These are phyloP conservation scores for Rhegmatorhina hoffmannsi DNA, from an alignment of 2,113 vertebrate genomes.

Conservation along the genomic window DNA sequence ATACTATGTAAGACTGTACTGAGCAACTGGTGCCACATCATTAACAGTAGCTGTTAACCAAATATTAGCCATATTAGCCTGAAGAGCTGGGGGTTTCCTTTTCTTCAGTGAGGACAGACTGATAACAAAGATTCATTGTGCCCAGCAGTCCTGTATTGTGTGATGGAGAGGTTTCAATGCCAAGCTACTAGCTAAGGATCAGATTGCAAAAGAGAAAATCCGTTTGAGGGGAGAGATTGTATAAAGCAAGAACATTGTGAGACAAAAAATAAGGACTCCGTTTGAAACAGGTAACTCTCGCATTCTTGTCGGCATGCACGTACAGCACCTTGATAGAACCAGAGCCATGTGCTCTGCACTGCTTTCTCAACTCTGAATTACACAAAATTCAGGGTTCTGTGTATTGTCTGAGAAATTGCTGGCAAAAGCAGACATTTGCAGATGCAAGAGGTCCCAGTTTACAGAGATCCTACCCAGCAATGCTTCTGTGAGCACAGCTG, in stretches of 20 bases:
- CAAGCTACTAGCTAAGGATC: not conserved
- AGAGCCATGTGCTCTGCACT: not conserved
- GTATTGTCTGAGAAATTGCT: not conserved
- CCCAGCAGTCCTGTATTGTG: not conserved
- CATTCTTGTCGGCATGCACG: accelerated
- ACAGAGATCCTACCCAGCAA: not conserved
- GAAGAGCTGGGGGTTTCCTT: not conserved
- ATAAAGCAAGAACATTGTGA: not conserved
- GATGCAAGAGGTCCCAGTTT: not conserved
- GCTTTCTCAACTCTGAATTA: not conserved
- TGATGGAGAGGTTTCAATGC: not conserved
- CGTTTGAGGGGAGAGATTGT: not conserved
- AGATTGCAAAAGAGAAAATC: conserved; percentile 15
- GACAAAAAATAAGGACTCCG: not conserved
- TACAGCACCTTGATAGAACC: not conserved
- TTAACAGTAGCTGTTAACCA: not conserved
- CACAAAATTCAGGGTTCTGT: not conserved
- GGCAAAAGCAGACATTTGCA: not conserved
- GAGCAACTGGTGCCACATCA: not conserved
- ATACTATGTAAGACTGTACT: not conserved
- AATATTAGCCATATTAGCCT: not conserved
- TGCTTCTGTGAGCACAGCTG: not conserved
- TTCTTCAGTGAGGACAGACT: not conserved
- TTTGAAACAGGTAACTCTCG: not conserved
- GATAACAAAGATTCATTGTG: not conserved